Conservation (phyloP, 2,888 invertebrate species). For the Parnassius smintheus region DNA sequence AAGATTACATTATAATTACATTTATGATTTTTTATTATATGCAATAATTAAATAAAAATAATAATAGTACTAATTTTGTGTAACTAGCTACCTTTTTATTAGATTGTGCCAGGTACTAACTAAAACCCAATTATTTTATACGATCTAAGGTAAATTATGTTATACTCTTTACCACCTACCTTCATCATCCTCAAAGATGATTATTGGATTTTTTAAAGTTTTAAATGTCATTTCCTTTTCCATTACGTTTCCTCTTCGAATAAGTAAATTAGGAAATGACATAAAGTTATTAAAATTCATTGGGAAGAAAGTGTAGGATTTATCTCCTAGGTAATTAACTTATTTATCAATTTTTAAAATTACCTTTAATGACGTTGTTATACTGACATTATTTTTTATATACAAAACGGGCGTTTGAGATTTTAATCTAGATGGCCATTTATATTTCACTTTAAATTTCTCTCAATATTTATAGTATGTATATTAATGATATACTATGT, state of each 20-base stretch:
- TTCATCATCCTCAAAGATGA: conserved; percentile 30
- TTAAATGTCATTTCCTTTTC: conserved; percentile 8
- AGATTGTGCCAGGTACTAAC: too few species aligned
- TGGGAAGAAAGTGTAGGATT: conserved; percentile 26
- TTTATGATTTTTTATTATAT: too few species aligned
- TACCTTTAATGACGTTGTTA: conserved; percentile 25
- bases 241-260: conserved; percentile 6
- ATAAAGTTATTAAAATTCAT: conserved; percentile 24
- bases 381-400: conserved; percentile 25
- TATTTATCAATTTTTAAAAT: conserved; percentile 38
- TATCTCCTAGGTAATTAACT: conserved; percentile 52
- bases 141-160: too few species aligned
- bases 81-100: too few species aligned
- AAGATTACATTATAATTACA: too few species aligned
- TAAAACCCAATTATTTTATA: too few species aligned
- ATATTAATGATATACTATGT: background rate
- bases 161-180: background rate
- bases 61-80: too few species aligned
- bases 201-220: conserved; percentile 15
- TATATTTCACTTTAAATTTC: conserved; percentile 6
- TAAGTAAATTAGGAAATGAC: conserved; percentile 10
- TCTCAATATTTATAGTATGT: background rate
- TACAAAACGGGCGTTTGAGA: conserved; percentile 1
- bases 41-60: too few species aligned
- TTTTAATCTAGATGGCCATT: conserved; percentile 35